Evolutionary conservation across 2,888 invertebrate species (phyloP).

Genomic region (Ennomos quercinarius): DNA sequence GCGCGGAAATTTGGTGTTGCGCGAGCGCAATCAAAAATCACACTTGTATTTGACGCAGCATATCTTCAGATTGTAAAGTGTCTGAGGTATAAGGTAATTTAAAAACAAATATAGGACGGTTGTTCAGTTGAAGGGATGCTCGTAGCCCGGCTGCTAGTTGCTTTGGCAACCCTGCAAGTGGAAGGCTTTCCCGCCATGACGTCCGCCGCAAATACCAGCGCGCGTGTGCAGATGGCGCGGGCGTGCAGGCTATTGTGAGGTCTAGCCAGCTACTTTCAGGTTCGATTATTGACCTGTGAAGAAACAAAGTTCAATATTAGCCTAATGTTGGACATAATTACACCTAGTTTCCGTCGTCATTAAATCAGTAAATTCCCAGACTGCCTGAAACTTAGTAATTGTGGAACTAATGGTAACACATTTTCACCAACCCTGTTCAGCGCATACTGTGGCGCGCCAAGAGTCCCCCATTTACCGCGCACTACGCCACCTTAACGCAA

Average conservation of each 20-base stretch:
- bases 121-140: conserved; percentile 61
- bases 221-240: conserved; percentile 65
- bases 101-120: conserved; percentile 61
- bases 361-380: background rate
- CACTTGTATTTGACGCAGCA: conserved; percentile 10
- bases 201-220: conserved; percentile 76
- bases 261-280: conserved; percentile 57
- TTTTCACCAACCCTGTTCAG: too few species aligned
- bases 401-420: too few species aligned
- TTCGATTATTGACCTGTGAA: conserved; percentile 20
- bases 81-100: conserved; percentile 41
- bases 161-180: conserved; percentile 47
- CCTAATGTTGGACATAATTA: too few species aligned
- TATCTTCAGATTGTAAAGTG: conserved; percentile 3
- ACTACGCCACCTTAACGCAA: too few species aligned
- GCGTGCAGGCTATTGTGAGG: conserved; percentile 60
- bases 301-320: background rate
- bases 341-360: too few species aligned
- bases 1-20: conserved; percentile 5
- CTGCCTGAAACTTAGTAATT: background rate
- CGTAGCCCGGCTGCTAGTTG: conserved; percentile 61
- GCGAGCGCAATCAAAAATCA: background rate
- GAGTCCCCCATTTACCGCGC: too few species aligned
- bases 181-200: conserved; percentile 60
- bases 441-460: too few species aligned